Base-by-base conservation (phyloP, 1,140 invertebrate genomes). In the Potamilus streckersoni region DNA sequence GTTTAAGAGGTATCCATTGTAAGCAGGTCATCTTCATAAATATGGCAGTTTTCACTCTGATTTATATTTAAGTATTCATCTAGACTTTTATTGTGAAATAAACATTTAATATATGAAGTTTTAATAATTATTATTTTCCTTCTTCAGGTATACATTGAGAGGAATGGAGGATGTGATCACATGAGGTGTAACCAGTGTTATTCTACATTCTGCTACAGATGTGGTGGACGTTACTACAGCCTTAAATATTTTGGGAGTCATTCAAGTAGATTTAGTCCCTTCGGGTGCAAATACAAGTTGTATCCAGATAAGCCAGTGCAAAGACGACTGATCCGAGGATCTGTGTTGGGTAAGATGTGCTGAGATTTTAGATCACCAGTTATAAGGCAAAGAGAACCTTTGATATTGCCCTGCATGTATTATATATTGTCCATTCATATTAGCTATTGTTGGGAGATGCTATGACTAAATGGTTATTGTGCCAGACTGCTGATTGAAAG, bases 161-260 rank as follows among this genome's bases (percentile, higher is more conserved):
- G 89, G 68, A 85, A 83, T 1, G 80, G 86, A 66, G 91, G 91
- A 8, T 91, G 91, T 85, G 89, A 91, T 79, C 90, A 91, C 76
- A 91, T 91, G 89, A 87, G 82, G 16, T 91, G 91, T 79, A 80
- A 79, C 12, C 73, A 86, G 20, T 91, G 91, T 79, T 79, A 86
- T 49, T 91, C 89, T 13, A 84, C 85, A 61, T 91, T 91, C 73
- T 91, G 91, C 76, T 91, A 91, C 73, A 84, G 83, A 59, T 91
- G 91, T 82, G 91, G 91, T 15, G 86, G 88, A 59, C 80, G 82
- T 31, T 88, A 88, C 73, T 81, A 88, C 13, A 79, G 83, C 19
- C 56, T 90, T 17, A 88, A 86, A 69, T 89, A 90, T 69, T 84
- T 91, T 71, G 91, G 90, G 0, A 86, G 91, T 73, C 91, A 91